A percentile compares a stretch with the other conserved stretches of the same genome.
Evolutionary conservation across 2,113 vertebrate species (phyloP).

Genomic region (Oophaga pumilio): DNA sequence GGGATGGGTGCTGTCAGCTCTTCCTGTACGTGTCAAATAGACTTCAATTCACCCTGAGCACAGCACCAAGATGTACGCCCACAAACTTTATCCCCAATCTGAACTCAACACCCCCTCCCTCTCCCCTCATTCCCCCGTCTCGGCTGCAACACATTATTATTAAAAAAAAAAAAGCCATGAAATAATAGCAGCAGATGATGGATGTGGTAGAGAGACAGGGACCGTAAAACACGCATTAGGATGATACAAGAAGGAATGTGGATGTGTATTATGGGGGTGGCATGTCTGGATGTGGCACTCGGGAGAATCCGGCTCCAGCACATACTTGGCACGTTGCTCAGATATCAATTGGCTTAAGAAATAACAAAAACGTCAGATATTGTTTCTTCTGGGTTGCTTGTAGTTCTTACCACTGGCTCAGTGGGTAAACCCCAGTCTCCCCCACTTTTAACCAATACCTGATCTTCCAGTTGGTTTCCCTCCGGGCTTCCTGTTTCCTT

Average conservation of each 20-base stretch:
- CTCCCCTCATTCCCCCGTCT: conserved; percentile 60
- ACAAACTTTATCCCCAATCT: conserved; percentile 79
- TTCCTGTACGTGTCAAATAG: conserved; percentile 81
- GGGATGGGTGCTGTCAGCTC: conserved; percentile 77
- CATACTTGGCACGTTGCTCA: conserved; percentile 2
- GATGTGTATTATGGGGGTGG: neutral
- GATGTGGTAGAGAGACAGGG: conserved; percentile 62
- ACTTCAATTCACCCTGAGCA: conserved; percentile 71
- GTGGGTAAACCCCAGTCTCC: conserved; percentile 66
- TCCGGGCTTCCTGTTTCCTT: conserved; percentile 80
- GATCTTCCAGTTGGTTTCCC: conserved; percentile 90
- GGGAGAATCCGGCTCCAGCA: neutral
- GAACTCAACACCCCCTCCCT: conserved; percentile 72
- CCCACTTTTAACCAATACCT: conserved; percentile 81
- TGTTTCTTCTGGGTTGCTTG: conserved; percentile 25
- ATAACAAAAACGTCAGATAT: conserved; percentile 16
- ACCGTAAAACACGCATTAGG: conserved; percentile 68
- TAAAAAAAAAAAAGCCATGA: conserved; percentile 74
- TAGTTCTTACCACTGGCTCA: conserved; percentile 65
- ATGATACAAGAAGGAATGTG: conserved; percentile 63
- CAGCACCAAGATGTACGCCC: conserved; percentile 65
- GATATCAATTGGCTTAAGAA: conserved; percentile 26
- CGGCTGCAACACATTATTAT: conserved; percentile 63
- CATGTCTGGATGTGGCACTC: neutral
- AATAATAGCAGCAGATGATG: conserved; percentile 66